A percentile compares a stretch with the other conserved stretches of the same genome.
phyloP scores from a whole-genome alignment of 2,888 invertebrate genomes.

The Dicyrtomina minuta region DNA sequence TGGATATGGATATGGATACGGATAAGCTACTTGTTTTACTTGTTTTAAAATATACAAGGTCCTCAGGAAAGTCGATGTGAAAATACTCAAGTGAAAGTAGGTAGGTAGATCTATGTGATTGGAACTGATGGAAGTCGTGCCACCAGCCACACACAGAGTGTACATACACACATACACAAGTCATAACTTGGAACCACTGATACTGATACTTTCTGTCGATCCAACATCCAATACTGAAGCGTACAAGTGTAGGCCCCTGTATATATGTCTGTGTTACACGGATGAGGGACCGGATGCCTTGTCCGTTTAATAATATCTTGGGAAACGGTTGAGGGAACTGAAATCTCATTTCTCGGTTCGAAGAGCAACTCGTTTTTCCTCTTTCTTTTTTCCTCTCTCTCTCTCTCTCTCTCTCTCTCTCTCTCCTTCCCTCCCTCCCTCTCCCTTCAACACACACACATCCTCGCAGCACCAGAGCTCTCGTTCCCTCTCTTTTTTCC shows the following conservation, averaged over 20 bases:
- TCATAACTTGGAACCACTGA: not conserved
- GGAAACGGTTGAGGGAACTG: constrained; percentile 39
- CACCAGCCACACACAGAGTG: no score
- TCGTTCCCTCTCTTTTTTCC: not conserved
- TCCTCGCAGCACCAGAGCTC: not conserved
- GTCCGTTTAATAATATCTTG: constrained; percentile 33
- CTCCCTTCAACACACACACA: not conserved
- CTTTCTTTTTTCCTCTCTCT: not conserved
- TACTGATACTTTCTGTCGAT: not conserved
- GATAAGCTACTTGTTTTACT: not conserved
- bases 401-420: not conserved
- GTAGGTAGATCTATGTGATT: constrained; percentile 4
- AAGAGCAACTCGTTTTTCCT: constrained; percentile 32
- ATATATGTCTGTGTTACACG: not conserved
- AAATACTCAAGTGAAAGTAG: not conserved
- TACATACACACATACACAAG: not conserved
- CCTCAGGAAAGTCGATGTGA: not conserved
- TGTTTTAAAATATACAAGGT: constrained; percentile 6
- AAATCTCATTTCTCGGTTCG: constrained; percentile 49
- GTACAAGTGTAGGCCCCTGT: not conserved
- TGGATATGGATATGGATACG: no score
- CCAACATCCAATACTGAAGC: not conserved
- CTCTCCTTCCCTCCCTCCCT: not conserved
- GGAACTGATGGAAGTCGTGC: constrained; percentile 7
- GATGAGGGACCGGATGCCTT: constrained; percentile 25